Evolutionary conservation across 2,797 vertebrate species (phyloP).

Genomic region (Dromococcyx pavoninus): DNA sequence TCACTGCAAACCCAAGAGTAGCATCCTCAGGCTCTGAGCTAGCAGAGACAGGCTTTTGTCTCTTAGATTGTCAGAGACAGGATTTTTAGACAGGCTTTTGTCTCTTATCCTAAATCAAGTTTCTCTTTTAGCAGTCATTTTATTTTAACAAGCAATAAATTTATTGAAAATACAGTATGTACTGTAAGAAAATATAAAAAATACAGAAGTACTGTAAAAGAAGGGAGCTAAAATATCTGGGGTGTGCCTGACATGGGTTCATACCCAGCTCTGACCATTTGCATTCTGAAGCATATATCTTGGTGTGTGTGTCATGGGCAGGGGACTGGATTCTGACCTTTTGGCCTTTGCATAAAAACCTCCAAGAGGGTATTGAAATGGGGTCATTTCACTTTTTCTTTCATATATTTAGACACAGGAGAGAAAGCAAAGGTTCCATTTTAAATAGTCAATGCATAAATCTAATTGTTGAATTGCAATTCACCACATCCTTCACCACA

Average conservation of each 20-base stretch:
- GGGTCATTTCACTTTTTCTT: not conserved
- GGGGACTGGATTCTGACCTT: constrained; percentile 14
- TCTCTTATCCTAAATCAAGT: not conserved
- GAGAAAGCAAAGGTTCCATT: not conserved
- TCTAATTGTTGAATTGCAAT: not conserved
- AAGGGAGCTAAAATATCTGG: not conserved
- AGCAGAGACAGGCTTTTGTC: not conserved
- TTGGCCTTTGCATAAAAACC: not conserved
- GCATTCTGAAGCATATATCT: not conserved
- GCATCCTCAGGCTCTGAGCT: not conserved
- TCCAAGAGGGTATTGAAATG: not conserved
- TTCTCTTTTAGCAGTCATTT: not conserved
- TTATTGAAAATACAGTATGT: not conserved
- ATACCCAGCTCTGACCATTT: not conserved
- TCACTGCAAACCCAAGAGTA: not conserved
- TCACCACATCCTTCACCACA: not conserved
- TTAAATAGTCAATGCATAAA: constrained; percentile 7
- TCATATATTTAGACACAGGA: not conserved
- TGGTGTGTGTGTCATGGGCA: not conserved
- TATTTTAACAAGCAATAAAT: not conserved
- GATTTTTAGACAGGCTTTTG: not conserved
- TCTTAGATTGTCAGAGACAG: not conserved
- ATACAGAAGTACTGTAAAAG: not conserved
- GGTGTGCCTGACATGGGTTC: not conserved
- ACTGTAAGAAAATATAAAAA: not conserved